Conservation (phyloP, 2,888 invertebrate genomes). For the Entomobrya multifasciata region DNA sequence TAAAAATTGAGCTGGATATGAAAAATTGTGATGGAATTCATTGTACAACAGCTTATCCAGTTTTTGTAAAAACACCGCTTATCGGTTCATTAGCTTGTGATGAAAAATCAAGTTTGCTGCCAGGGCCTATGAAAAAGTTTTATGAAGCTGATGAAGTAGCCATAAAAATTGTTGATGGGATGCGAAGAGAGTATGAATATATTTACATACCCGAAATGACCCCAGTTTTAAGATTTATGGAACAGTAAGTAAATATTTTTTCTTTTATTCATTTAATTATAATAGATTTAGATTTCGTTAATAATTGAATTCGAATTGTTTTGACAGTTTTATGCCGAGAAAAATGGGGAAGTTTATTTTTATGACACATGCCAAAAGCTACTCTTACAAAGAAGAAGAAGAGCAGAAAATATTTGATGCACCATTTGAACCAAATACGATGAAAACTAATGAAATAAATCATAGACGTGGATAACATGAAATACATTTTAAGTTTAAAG, state of each 20-base stretch:
- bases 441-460: too few relatives aligned
- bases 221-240: background rate
- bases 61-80: slow-evolving; percentile 23
- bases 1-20: slow-evolving; percentile 49
- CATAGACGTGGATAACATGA: too few relatives aligned
- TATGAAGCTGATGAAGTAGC: slow-evolving; percentile 69
- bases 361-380: too few relatives aligned
- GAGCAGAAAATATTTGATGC: too few relatives aligned
- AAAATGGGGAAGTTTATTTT: too few relatives aligned
- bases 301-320: background rate
- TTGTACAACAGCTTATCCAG: slow-evolving; percentile 31
- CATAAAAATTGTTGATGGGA: slow-evolving; percentile 61
- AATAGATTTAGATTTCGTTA: background rate
- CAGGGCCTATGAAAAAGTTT: slow-evolving; percentile 12
- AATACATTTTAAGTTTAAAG: too few relatives aligned
- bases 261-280: too few relatives aligned
- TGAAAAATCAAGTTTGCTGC: too few relatives aligned
- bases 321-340: slow-evolving; percentile 10
- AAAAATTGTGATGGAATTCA: slow-evolving; percentile 18
- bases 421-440: too few relatives aligned
- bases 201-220: slow-evolving; percentile 64
- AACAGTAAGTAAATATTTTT: background rate
- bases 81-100: too few relatives aligned
- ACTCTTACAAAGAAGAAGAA: too few relatives aligned
- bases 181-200: slow-evolving; percentile 71